These are phyloP conservation scores for Tyria jacobaeae DNA, from an alignment of 2,888 invertebrate genomes.

Conservation along the genomic window DNA sequence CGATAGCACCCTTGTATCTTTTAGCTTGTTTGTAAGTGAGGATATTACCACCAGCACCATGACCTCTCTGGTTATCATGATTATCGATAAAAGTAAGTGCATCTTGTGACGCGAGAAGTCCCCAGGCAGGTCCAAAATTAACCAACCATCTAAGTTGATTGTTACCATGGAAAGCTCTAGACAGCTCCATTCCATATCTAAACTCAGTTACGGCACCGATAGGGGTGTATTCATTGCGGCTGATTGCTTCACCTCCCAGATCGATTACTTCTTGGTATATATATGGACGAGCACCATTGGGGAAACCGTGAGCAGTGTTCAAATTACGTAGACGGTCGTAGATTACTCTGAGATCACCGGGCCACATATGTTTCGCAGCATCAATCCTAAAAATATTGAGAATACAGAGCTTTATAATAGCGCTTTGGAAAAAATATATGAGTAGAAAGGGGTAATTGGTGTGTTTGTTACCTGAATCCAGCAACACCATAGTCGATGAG, in stretches of 20 bases:
- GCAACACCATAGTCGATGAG: constrained; percentile 92
- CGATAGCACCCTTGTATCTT: constrained; percentile 92
- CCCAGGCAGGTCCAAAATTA: constrained; percentile 90
- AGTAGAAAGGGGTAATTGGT: background rate
- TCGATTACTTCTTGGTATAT: constrained; percentile 93
- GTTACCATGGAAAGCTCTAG: constrained; percentile 76
- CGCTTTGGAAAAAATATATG: background rate
- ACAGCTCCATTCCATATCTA: constrained; percentile 82
- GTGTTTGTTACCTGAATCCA: constrained; percentile 88
- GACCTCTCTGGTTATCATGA: constrained; percentile 95
- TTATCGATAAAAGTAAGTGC: constrained; percentile 95
- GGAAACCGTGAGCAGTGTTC: constrained; percentile 89
- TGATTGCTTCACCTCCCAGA: constrained; percentile 84
- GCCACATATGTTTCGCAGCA: constrained; percentile 93
- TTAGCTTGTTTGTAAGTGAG: constrained; percentile 89
- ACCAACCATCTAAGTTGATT: constrained; percentile 88
- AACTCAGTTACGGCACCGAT: constrained; percentile 90
- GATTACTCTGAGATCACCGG: constrained; percentile 90
- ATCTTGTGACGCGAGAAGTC: constrained; percentile 86
- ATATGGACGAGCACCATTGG: constrained; percentile 88
- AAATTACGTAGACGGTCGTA: constrained; percentile 87
- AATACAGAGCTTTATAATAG: background rate
- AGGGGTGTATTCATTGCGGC: constrained; percentile 82
- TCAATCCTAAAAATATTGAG: constrained; percentile 83
- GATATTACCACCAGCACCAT: constrained; percentile 87